phyloP scores from a whole-genome alignment of 2,888 invertebrate species.

The Serrognathus titanus region DNA sequence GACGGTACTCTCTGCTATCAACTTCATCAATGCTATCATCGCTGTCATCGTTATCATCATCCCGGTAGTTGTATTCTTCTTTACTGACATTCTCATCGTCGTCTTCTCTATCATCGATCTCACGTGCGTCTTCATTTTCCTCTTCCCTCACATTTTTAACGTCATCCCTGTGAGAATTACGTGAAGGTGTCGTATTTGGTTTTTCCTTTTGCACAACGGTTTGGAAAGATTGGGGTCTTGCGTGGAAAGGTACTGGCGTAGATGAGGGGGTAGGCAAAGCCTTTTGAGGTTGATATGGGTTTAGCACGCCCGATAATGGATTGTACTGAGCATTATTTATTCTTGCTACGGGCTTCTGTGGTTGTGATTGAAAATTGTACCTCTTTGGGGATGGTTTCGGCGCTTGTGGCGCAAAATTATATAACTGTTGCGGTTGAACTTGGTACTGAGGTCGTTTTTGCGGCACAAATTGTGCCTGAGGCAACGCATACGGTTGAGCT shows the following conservation, averaged over 20 bases:
- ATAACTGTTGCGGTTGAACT: no score
- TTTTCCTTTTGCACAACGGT: no score
- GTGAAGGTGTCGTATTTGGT: no score
- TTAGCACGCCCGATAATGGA: not conserved
- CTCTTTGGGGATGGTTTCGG: no score
- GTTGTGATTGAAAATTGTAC: no score
- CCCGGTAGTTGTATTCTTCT: slow-evolving; percentile 15
- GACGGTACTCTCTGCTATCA: slow-evolving; percentile 13
- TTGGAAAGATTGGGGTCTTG: not conserved
- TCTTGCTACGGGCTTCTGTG: no score
- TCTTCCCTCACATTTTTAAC: no score
- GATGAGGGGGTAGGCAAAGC: not conserved
- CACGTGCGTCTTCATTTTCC: slow-evolving; percentile 20
- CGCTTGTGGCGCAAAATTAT: no score
- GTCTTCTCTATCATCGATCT: slow-evolving; percentile 16
- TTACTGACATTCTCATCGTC: slow-evolving; percentile 21
- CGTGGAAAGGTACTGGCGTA: not conserved
- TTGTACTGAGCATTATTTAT: no score
- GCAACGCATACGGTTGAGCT: not conserved
- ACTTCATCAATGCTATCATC: slow-evolving; percentile 16
- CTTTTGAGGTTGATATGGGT: not conserved
- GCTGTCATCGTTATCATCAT: slow-evolving; percentile 22
- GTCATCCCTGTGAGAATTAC: no score
- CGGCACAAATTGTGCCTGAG: not conserved
- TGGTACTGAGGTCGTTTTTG: no score